These are phyloP conservation scores for Ctenomys sociabilis DNA, from an alignment of 2,113 vertebrate species.

Conservation along the genomic window DNA sequence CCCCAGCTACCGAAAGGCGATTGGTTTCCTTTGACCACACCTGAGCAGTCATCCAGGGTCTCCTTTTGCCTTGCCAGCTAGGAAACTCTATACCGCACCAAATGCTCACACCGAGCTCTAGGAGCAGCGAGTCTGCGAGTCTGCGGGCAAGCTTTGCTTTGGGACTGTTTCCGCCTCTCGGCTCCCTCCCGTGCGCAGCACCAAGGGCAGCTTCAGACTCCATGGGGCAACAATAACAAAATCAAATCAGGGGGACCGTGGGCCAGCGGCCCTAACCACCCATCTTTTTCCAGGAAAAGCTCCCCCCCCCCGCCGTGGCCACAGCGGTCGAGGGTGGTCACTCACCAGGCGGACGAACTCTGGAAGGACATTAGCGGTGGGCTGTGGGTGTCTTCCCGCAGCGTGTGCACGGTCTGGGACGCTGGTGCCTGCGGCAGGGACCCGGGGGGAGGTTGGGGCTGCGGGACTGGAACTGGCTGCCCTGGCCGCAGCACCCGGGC, in stretches of 20 bases:
- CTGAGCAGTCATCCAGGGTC: neutral
- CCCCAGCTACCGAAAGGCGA: neutral
- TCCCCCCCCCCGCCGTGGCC: fast-evolving
- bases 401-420: constrained; percentile 90
- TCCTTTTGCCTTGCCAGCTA: constrained; percentile 11
- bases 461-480: constrained; percentile 82
- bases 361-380: constrained; percentile 93
- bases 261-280: fast-evolving
- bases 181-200: fast-evolving
- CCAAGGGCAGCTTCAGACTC: neutral
- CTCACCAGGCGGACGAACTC: constrained; percentile 96
- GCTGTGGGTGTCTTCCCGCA: constrained; percentile 91
- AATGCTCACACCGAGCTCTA: fast-evolving
- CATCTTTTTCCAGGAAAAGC: neutral
- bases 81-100: neutral
- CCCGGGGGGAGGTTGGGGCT: constrained; percentile 84
- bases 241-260: fast-evolving
- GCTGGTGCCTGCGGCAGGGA: constrained; percentile 80
- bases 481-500: constrained; percentile 87
- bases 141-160: neutral
- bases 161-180: neutral
- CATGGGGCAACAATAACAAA: neutral
- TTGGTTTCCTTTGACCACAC: neutral
- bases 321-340: fast-evolving
- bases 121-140: fast-evolving